Evolutionary conservation across 2,113 vertebrate species (phyloP).

Genomic region (Stomatorhinus ivindoensis): DNA sequence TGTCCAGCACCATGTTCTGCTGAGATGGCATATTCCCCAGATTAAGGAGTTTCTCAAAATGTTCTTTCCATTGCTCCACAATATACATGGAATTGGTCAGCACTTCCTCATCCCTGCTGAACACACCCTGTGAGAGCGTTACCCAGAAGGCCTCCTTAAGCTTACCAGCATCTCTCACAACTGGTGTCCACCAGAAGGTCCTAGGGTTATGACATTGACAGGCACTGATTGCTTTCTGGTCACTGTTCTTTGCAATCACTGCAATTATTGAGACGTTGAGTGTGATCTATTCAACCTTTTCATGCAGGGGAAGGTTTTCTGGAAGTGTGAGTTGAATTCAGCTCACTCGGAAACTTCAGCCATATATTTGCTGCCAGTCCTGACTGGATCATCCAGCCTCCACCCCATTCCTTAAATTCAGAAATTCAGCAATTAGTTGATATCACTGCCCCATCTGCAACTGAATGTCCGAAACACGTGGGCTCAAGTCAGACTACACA

Average conservation of each 20-base stretch:
- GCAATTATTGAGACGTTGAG: neutral
- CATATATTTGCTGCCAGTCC: neutral
- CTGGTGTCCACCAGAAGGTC: neutral
- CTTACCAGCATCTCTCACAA: neutral
- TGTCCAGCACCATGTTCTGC: neutral
- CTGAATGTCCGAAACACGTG: neutral
- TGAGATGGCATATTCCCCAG: neutral
- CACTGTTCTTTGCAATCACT: neutral
- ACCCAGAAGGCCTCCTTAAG: neutral
- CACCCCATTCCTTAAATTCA: neutral
- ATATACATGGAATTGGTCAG: neutral
- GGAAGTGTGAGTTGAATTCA: neutral
- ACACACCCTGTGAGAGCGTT: neutral
- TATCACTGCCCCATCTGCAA: neutral
- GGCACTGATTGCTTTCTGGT: neutral
- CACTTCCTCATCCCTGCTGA: neutral
- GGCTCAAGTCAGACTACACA: neutral
- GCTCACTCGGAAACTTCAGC: neutral
- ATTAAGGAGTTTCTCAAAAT: neutral
- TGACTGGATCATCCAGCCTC: neutral
- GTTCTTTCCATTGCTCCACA: neutral
- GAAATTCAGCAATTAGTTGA: neutral
- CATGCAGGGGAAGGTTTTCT: neutral
- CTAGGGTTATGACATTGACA: neutral
- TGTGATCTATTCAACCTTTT: neutral